These are phyloP conservation scores for Enteromius viviparus DNA, from an alignment of 2,797 vertebrate species.

Conservation along the genomic window DNA sequence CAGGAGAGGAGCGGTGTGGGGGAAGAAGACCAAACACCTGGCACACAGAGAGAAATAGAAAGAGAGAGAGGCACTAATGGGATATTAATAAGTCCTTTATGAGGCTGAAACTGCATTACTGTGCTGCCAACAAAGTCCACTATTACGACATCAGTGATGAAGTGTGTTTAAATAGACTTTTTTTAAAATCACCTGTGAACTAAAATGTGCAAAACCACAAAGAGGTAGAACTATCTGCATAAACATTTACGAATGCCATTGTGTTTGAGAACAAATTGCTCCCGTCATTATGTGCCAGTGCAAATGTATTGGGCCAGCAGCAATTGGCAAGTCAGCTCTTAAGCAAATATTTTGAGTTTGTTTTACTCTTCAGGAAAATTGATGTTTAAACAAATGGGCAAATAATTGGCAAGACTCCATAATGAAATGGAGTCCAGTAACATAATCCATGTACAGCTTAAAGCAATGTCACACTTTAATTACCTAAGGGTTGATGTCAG, in stretches of 20 bases:
- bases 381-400: neutral
- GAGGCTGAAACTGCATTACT: slow-evolving; percentile 1
- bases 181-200: neutral
- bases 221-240: neutral
- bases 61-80: slow-evolving; percentile 32
- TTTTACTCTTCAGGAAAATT: slow-evolving; percentile 3
- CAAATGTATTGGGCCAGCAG: neutral
- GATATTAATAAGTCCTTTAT: slow-evolving; percentile 34
- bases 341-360: neutral
- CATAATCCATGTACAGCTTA: neutral
- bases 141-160: neutral
- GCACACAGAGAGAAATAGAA: neutral
- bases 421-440: neutral
- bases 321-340: neutral
- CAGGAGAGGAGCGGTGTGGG: neutral
- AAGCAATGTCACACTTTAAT: neutral
- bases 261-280: neutral
- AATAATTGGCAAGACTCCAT: neutral
- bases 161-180: neutral
- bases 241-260: neutral
- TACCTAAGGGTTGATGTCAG: neutral
- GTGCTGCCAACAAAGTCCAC: neutral
- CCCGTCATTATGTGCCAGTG: neutral
- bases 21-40: slow-evolving; percentile 20
- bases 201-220: neutral